These are phyloP conservation scores for Rosalia funebris DNA, from an alignment of 2,888 invertebrate species.

Conservation along the genomic window DNA sequence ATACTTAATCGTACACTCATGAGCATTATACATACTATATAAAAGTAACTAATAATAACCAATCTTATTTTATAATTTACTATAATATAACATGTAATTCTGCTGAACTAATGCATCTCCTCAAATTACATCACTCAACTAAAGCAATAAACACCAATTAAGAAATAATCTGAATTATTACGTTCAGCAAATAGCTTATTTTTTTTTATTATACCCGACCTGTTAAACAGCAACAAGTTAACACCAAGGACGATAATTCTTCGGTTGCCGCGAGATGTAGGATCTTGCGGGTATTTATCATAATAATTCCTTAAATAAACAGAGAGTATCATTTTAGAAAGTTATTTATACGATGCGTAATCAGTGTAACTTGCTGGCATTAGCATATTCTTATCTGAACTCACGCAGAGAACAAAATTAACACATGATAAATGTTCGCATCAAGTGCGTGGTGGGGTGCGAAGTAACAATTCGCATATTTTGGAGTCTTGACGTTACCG, in stretches of 20 bases:
- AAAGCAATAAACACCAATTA: no score
- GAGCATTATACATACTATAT: no score
- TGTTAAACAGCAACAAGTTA: constrained; percentile 3
- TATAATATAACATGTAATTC: no score
- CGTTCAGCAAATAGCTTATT: no score
- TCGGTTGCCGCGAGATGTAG: constrained; percentile 1
- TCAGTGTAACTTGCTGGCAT: constrained; percentile 48
- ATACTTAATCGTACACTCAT: no score
- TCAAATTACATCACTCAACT: no score
- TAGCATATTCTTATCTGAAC: constrained; percentile 50
- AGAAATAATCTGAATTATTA: no score
- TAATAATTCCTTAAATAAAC: constrained; percentile 48
- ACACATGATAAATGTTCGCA: constrained; percentile 48
- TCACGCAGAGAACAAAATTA: constrained; percentile 48
- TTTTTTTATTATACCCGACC: not conserved
- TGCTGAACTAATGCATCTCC: no score
- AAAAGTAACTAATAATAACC: no score
- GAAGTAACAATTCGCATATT: no score
- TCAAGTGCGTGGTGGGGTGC: constrained; percentile 10
- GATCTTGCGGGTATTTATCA: constrained; percentile 40
- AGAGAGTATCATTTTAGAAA: constrained; percentile 47
- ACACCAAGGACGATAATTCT: constrained; percentile 20
- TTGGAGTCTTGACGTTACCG: no score
- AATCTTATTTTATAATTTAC: no score
- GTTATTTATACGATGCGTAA: constrained; percentile 50